A percentile compares a stretch with the other conserved stretches of the same genome.
Evolutionary conservation across 2,888 invertebrate genomes (phyloP).

Genomic region (Nymphalis c-album): DNA sequence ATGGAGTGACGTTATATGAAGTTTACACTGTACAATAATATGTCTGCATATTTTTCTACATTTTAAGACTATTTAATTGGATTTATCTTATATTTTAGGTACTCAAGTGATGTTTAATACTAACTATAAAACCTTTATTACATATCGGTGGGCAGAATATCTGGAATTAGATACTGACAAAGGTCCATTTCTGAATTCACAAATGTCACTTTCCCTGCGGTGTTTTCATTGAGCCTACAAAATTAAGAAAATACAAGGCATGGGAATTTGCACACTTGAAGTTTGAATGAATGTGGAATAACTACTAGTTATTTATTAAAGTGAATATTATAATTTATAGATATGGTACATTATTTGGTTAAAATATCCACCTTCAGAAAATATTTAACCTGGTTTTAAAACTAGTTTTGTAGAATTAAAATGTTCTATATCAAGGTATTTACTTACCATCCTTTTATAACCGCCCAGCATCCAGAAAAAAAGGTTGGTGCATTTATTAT

Average conservation of each 20-base stretch:
- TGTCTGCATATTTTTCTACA: not conserved
- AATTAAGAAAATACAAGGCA: not conserved
- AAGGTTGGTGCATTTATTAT: conserved; percentile 87
- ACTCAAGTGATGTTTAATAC: not conserved
- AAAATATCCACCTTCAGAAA: too few species aligned
- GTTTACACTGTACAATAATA: too few species aligned
- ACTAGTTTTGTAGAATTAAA: too few species aligned
- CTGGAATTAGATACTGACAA: conserved; percentile 88
- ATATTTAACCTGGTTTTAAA: too few species aligned
- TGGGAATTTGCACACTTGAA: too few species aligned
- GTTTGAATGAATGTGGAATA: too few species aligned
- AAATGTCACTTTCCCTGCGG: conserved; percentile 88
- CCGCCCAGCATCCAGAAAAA: conserved; percentile 89
- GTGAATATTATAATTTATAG: too few species aligned
- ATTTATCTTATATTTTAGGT: conserved; percentile 10
- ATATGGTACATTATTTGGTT: too few species aligned
- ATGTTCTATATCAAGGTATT: not conserved
- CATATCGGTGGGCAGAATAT: conserved; percentile 87
- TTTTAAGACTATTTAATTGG: conserved; percentile 14
- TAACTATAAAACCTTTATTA: conserved; percentile 52
- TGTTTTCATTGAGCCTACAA: conserved; percentile 88
- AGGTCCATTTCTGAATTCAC: conserved; percentile 86
- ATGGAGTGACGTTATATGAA: too few species aligned
- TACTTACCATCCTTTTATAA: conserved; percentile 86
- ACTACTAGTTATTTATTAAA: too few species aligned